Conservation (phyloP, 2,113 vertebrate species). For the Epinephelus moara region DNA sequence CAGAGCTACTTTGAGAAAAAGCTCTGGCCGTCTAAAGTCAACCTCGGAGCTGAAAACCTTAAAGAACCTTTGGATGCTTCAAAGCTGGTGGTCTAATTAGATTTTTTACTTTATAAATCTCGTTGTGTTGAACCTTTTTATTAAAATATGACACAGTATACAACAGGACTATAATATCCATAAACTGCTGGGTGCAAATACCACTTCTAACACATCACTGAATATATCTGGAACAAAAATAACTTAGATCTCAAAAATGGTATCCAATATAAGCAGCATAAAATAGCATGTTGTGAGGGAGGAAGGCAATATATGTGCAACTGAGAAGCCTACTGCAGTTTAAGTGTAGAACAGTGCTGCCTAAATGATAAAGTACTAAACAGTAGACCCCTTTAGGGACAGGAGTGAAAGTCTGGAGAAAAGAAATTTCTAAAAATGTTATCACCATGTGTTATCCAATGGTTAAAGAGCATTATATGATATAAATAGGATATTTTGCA, state of each 20-base stretch:
- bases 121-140: background rate
- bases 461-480: background rate
- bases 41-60: background rate
- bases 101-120: background rate
- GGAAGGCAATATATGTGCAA: background rate
- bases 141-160: background rate
- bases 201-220: too few species aligned
- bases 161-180: background rate
- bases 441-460: background rate
- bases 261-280: background rate
- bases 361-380: background rate
- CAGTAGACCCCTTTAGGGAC: background rate
- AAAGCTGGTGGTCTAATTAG: background rate
- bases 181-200: background rate
- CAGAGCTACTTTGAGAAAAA: slow-evolving; percentile 27
- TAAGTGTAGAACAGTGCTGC: background rate
- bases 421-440: background rate
- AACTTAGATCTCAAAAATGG: background rate
- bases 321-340: background rate
- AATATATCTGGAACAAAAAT: background rate
- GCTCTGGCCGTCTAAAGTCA: background rate
- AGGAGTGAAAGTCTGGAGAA: background rate
- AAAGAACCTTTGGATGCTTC: background rate
- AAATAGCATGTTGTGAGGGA: too few species aligned
- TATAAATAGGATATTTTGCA: background rate